These are phyloP conservation scores for Hemiprocne comata DNA, from an alignment of 2,113 vertebrate species.

Conservation along the genomic window DNA sequence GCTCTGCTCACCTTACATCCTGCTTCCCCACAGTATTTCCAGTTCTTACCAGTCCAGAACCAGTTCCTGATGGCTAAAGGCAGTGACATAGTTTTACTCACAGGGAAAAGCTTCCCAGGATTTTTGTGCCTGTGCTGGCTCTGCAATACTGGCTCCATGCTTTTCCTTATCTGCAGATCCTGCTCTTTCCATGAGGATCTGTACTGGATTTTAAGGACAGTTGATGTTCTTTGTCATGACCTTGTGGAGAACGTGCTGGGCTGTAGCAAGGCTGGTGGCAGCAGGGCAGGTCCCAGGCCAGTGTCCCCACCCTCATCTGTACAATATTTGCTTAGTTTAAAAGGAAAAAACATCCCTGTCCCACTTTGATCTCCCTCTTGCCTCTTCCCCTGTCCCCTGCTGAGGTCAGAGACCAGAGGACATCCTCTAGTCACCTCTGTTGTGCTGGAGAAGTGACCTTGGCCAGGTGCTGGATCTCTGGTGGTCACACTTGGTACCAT, in stretches of 20 bases:
- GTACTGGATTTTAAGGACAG: background rate
- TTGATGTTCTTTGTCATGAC: background rate
- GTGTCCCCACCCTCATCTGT: background rate
- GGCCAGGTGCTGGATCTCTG: background rate
- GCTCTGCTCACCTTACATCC: background rate
- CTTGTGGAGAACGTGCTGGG: background rate
- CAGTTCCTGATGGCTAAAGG: background rate
- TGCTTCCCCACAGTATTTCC: background rate
- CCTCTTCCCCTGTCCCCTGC: background rate
- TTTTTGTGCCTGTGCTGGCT: background rate
- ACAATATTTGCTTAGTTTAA: background rate
- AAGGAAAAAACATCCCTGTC: background rate
- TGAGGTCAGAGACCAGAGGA: background rate
- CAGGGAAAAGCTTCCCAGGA: background rate
- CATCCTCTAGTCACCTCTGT: background rate
- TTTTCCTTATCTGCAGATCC: background rate
- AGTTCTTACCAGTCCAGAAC: background rate
- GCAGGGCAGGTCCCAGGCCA: background rate
- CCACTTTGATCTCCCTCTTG: background rate
- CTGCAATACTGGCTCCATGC: background rate
- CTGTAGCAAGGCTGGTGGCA: background rate
- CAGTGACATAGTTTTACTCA: background rate
- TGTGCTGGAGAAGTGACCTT: background rate
- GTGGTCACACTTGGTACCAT: background rate
- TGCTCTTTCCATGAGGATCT: background rate